Evolutionary conservation across 1,140 invertebrate species (phyloP).

Genomic region (Philopotamus ludificatus): DNA sequence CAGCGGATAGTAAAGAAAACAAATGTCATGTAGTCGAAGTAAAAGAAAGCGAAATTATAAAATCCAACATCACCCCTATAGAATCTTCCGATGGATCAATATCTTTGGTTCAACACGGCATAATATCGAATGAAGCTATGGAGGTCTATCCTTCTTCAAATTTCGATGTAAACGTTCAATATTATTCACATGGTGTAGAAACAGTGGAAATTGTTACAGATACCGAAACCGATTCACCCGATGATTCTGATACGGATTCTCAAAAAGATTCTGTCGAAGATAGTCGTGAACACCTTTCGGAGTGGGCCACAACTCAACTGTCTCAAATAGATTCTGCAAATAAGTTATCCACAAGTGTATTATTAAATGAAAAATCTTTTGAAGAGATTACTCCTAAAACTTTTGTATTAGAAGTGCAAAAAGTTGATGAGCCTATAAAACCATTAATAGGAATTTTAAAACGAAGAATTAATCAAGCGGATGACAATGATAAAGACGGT

Average conservation of each 20-base stretch:
- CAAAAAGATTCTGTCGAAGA: constrained; percentile 42
- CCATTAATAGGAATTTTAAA: constrained; percentile 51
- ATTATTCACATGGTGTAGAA: constrained; percentile 49
- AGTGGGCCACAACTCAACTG: constrained; percentile 40
- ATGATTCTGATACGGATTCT: constrained; percentile 57
- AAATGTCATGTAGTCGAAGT: constrained; percentile 59
- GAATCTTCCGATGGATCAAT: background rate
- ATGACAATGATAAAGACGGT: constrained; percentile 28
- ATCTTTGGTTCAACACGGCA: background rate
- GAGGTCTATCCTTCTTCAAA: constrained; percentile 50
- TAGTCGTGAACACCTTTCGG: constrained; percentile 45
- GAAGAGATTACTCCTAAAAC: constrained; percentile 43
- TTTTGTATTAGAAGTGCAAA: constrained; percentile 50
- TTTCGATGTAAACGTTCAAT: constrained; percentile 46
- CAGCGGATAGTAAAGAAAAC: constrained; percentile 42
- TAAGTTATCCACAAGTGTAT: background rate
- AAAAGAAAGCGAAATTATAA: constrained; percentile 59
- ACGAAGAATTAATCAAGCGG: constrained; percentile 38
- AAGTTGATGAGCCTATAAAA: constrained; percentile 47
- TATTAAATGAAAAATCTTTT: background rate
- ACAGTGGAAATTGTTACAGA: constrained; percentile 56
- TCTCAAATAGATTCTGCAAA: constrained; percentile 28
- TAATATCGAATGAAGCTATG: constrained; percentile 47
- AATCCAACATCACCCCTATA: constrained; percentile 49
- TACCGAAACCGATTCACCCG: constrained; percentile 57